Conservation (phyloP, 1,140 invertebrate genomes). For the Branchinecta lynchi region DNA sequence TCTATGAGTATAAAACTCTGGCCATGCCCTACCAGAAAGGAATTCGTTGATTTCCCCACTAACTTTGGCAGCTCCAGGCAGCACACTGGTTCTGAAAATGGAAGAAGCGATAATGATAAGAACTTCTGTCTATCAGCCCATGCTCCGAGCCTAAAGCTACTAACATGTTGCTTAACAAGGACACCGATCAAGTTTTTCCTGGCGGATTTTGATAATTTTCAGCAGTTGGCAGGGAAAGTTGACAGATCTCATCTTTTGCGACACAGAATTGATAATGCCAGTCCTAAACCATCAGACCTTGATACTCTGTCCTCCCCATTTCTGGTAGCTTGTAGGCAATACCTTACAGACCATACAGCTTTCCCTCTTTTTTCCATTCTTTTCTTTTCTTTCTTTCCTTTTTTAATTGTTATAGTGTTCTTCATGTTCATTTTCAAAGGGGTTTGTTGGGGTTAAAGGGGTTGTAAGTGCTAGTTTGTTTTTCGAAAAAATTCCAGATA, state of each 20-base stretch:
- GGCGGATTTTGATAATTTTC: too few relatives aligned
- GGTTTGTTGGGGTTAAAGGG: too few relatives aligned
- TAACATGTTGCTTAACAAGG: neutral
- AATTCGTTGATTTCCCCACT: constrained; percentile 3
- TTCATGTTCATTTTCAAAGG: too few relatives aligned
- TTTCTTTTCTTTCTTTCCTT: too few relatives aligned
- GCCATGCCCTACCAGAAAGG: neutral
- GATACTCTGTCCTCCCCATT: too few relatives aligned
- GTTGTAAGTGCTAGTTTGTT: too few relatives aligned
- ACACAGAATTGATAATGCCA: neutral
- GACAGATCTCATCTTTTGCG: neutral
- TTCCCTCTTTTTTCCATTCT: too few relatives aligned
- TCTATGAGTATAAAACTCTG: neutral
- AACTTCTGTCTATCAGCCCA: neutral
- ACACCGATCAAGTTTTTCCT: neutral
- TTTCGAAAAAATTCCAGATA: too few relatives aligned
- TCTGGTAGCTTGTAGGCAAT: too few relatives aligned
- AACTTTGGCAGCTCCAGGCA: neutral
- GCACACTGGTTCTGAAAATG: neutral
- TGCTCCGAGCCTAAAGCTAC: neutral
- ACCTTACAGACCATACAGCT: too few relatives aligned
- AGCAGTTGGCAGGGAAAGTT: neutral
- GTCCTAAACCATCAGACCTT: neutral
- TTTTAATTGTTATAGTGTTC: too few relatives aligned
- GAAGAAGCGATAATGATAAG: neutral